Conservation (phyloP, 2,113 vertebrate species). For the Gallinago media region DNA sequence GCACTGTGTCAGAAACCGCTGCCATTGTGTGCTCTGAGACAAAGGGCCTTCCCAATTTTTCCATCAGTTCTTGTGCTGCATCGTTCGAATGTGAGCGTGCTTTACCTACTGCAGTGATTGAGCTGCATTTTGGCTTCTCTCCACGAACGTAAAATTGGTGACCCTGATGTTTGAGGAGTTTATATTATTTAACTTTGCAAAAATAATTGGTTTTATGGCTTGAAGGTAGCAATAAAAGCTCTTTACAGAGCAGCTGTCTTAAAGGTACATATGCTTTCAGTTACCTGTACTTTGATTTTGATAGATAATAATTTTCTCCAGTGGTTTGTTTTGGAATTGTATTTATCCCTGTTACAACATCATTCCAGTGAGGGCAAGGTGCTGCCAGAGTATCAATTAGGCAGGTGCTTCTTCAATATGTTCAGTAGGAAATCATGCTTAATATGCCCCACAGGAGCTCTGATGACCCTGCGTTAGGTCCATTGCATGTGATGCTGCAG, state of each 20-base stretch:
- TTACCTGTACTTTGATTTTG: not conserved
- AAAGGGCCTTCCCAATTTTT: not conserved
- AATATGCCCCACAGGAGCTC: not conserved
- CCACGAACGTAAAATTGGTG: not conserved
- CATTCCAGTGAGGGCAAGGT: not conserved
- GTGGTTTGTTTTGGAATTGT: not conserved
- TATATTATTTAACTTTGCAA: not conserved
- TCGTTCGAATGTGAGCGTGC: not conserved
- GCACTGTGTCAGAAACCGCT: not conserved
- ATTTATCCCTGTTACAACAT: not conserved
- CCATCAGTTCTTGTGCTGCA: not conserved
- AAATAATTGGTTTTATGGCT: not conserved
- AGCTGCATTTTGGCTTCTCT: not conserved
- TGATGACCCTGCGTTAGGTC: not conserved
- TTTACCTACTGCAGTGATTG: not conserved
- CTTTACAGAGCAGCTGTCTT: conserved; percentile 5
- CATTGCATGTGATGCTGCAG: not conserved
- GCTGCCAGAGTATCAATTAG: not conserved
- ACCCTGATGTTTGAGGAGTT: not conserved
- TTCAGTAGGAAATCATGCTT: not conserved
- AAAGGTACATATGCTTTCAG: not conserved
- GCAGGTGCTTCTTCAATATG: not conserved
- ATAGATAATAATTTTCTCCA: not conserved
- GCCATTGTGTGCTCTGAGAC: not conserved
- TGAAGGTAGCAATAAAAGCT: conserved; percentile 46